Conservation (phyloP, 2,888 invertebrate genomes). For the Crossocerus cetratus region DNA sequence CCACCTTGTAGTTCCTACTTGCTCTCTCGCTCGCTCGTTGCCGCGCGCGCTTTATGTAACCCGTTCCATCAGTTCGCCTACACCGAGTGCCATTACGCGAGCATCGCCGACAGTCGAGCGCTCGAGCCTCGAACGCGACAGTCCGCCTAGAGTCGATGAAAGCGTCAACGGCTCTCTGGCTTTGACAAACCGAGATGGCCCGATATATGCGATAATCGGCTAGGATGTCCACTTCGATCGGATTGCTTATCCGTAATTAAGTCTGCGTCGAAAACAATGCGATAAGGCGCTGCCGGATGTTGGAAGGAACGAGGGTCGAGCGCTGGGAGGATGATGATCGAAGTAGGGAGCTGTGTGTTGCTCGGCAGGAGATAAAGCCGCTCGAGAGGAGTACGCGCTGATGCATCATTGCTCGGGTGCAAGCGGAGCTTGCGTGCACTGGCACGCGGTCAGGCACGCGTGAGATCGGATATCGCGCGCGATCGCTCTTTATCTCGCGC, state of each 20-base stretch:
- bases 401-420: slow-evolving; percentile 1
- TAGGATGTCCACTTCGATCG: too few relatives aligned
- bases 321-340: too few relatives aligned
- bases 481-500: slow-evolving; percentile 42
- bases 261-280: too few relatives aligned
- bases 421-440: background rate
- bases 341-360: too few relatives aligned
- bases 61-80: slow-evolving; percentile 48
- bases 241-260: too few relatives aligned
- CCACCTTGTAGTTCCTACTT: slow-evolving; percentile 56
- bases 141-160: too few relatives aligned
- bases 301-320: too few relatives aligned
- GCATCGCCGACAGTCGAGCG: slow-evolving; percentile 13
- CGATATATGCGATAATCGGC: too few relatives aligned
- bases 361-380: too few relatives aligned
- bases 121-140: background rate
- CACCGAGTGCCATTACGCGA: slow-evolving; percentile 6
- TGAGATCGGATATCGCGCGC: slow-evolving; percentile 41
- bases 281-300: too few relatives aligned
- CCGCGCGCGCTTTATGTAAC: slow-evolving; percentile 65
- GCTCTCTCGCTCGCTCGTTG: background rate
- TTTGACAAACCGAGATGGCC: too few relatives aligned
- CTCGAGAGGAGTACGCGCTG: background rate
- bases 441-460: slow-evolving; percentile 38
- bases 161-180: too few relatives aligned